A percentile compares a stretch with the other conserved stretches of the same genome.
Conservation (phyloP, 2,113 vertebrate species). For the Heterotis niloticus region DNA sequence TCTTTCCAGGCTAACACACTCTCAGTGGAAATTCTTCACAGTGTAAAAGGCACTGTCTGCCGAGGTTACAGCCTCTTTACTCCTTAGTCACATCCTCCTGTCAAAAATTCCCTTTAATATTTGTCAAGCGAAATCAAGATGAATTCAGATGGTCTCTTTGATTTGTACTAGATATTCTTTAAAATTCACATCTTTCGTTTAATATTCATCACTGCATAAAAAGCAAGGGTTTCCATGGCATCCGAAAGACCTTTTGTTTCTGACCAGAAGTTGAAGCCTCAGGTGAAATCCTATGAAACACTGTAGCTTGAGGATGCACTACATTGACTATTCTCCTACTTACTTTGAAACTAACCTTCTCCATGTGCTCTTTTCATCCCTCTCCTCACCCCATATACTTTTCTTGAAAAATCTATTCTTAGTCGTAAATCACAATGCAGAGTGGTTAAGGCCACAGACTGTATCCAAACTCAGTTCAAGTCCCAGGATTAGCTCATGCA, state of each 20-base stretch:
- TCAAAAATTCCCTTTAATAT: slow-evolving; percentile 1
- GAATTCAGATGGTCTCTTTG: not conserved
- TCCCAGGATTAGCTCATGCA: not conserved
- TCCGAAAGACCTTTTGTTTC: not conserved
- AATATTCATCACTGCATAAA: not conserved
- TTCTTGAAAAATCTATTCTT: not conserved
- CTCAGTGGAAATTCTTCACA: not conserved
- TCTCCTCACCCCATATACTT: not conserved
- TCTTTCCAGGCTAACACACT: no score
- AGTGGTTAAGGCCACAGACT: not conserved
- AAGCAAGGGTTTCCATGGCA: not conserved
- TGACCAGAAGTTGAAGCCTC: no score
- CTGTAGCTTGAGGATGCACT: not conserved
- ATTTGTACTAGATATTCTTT: not conserved
- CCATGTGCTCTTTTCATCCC: not conserved
- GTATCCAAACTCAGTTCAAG: not conserved
- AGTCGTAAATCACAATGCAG: no score
- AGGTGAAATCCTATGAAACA: not conserved
- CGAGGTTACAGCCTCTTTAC: not conserved
- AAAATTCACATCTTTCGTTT: not conserved
- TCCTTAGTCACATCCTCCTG: not conserved
- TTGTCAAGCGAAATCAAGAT: not conserved
- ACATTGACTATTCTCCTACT: not conserved
- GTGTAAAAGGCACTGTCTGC: not conserved
- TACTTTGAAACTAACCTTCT: not conserved